Base-by-base conservation (phyloP, 2,888 invertebrate genomes). In the Bugulina stolonifera region DNA sequence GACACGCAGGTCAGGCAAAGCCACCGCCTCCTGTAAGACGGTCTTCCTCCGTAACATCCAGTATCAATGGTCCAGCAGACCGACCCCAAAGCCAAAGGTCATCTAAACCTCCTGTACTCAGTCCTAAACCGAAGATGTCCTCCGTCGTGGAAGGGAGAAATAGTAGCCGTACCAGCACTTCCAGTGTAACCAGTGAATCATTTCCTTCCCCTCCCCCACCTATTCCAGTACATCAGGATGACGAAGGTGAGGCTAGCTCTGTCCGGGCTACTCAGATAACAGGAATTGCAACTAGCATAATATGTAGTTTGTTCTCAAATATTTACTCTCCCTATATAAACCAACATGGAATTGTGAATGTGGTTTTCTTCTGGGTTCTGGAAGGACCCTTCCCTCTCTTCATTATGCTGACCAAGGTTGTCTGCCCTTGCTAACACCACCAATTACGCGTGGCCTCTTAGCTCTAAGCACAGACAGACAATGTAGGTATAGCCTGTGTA, bases 1-100 rank as follows among this genome's bases (percentile, higher is more conserved):
- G 79, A 5, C 75, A 76, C 71, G 78, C 80, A 3, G 75, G 78
- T 71, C 78, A 79, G 54, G 73, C 76, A 0, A 81, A 80, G 72
- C 82, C 82, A n/a, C 81, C 81, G 0, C 81, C 82, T 22, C 82
- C 82, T 1, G 80, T 81, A 0, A 74, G 82, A 52, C 74, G 81
- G 10, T 78, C 79, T 1, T 79, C 81, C 10, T 81, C 81, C n/a
- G 79, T 81, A 23, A 77, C 78, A 14, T 76, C 77, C 34, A 64
- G 64, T 27, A 34, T 64, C 3, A 64, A 64, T n/a, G 64, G 64
- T 32, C 10, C 25, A 3, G 27, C 32, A n/a, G 64, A 64, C 14
- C 25, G 32, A 34, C 25, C 18, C 18, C 3, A 2, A 2, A 32
- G 64, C 34, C 64, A 64, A 27, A 27, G 64, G 32, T 22, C 64